Percentiles rank a stretch among this genome's conserved stretches.
phyloP scores from a whole-genome alignment of 2,888 invertebrate species.

The Belgica antarctica region DNA sequence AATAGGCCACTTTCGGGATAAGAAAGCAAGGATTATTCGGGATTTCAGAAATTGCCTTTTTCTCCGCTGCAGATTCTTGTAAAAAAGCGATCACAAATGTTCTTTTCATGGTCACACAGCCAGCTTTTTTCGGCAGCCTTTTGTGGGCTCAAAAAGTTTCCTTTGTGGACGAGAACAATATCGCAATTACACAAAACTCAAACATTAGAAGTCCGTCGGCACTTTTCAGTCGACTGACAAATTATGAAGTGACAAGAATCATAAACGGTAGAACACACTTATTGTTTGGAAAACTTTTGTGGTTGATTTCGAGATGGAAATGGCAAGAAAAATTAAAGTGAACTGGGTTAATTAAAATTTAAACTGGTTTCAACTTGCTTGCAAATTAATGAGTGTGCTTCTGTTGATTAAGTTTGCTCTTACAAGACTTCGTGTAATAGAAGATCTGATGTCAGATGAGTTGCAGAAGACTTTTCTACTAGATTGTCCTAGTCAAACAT shows the following conservation, averaged over 20 bases:
- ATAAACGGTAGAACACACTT: neutral
- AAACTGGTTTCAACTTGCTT: too few species aligned
- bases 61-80: neutral
- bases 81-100: too few species aligned
- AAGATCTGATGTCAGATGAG: too few species aligned
- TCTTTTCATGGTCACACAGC: neutral
- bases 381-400: too few species aligned
- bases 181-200: slow-evolving; percentile 10
- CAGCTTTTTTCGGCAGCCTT: neutral
- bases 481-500: too few species aligned
- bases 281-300: too few species aligned
- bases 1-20: slow-evolving; percentile 43
- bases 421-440: too few species aligned
- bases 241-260: neutral
- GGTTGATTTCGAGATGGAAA: too few species aligned
- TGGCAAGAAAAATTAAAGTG: too few species aligned
- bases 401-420: too few species aligned
- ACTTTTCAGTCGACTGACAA: neutral
- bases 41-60: slow-evolving; percentile 40
- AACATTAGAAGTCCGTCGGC: neutral
- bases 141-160: slow-evolving; percentile 13
- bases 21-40: slow-evolving; percentile 34
- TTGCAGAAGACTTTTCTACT: too few species aligned
- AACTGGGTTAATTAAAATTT: too few species aligned
- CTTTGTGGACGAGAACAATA: neutral